Percentiles rank a stretch among this genome's conserved stretches.
Evolutionary conservation across 1,140 invertebrate genomes (phyloP).

Genomic region (Drosophila repletoides): DNA sequence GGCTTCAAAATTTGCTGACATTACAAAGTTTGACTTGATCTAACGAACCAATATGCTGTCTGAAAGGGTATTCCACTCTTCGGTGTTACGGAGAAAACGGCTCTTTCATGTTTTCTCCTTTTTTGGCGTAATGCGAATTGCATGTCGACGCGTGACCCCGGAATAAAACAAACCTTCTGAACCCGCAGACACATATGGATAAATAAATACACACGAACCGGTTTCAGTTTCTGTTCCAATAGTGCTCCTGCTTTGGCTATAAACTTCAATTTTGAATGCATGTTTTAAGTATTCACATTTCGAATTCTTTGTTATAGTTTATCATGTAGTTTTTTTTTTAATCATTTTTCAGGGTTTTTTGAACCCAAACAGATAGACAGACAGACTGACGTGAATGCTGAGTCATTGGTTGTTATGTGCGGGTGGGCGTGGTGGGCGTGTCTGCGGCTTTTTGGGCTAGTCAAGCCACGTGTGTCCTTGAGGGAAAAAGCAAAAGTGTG

Average conservation of each 20-base stretch:
- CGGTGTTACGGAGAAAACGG: no score
- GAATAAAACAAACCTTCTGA: neutral
- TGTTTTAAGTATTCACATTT: conserved; percentile 59
- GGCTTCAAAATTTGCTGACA: no score
- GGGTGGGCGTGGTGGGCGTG: conserved; percentile 37
- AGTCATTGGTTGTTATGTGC: conserved; percentile 40
- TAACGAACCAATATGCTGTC: no score
- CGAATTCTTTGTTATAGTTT: conserved; percentile 50
- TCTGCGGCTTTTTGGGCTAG: conserved; percentile 22
- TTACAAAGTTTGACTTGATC: no score
- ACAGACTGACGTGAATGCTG: conserved; percentile 35
- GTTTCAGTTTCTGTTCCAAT: neutral
- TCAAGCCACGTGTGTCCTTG: conserved; percentile 49
- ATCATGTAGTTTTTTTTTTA: conserved; percentile 29
- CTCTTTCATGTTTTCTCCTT: no score
- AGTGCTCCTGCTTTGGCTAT: conserved; percentile 27
- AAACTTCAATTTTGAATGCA: conserved; percentile 72
- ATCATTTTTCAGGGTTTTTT: conserved; percentile 42
- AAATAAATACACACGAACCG: neutral
- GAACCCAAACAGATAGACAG: conserved; percentile 32
- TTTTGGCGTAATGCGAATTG: conserved; percentile 30
- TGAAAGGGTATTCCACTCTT: no score
- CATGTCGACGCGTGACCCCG: conserved; percentile 30
- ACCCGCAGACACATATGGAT: conserved; percentile 1
- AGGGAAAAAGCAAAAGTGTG: conserved; percentile 42